Evolutionary conservation across 2,888 invertebrate species (phyloP).

Genomic region (Amphipoea oculea): DNA sequence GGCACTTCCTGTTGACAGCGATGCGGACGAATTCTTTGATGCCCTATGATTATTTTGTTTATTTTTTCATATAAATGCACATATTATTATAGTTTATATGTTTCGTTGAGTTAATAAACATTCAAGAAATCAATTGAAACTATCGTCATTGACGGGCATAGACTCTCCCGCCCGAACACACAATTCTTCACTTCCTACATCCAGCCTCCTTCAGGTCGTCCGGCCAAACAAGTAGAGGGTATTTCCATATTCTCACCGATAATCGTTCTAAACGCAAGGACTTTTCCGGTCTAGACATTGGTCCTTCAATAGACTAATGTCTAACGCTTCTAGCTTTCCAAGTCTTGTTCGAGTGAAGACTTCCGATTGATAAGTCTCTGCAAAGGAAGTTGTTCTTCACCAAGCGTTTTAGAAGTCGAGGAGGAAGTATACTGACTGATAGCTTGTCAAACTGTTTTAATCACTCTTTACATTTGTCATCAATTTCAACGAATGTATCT

Average conservation of each 20-base stretch:
- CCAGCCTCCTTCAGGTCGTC: background rate
- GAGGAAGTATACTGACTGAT: constrained; percentile 23
- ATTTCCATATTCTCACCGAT: background rate
- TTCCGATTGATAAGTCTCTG: constrained; percentile 27
- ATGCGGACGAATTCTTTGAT: too few species aligned
- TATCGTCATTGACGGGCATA: too few species aligned
- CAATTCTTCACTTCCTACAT: background rate
- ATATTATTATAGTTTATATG: too few species aligned
- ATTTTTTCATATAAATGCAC: too few species aligned
- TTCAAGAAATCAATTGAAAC: too few species aligned
- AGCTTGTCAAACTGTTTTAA: constrained; percentile 7
- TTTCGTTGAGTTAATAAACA: too few species aligned
- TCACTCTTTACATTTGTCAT: constrained; percentile 24
- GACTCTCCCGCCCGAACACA: too few species aligned
- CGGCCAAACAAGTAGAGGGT: background rate
- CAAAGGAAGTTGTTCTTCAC: constrained; percentile 15
- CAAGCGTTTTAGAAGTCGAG: background rate
- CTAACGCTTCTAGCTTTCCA: background rate
- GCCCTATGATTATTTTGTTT: too few species aligned
- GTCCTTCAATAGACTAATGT: constrained; percentile 8
- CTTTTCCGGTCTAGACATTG: background rate
- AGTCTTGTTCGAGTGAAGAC: constrained; percentile 9
- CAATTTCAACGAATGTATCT: constrained; percentile 29
- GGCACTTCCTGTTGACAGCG: too few species aligned
- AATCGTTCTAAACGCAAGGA: background rate